These are phyloP conservation scores for Parnassius glacialis DNA, from an alignment of 2,888 invertebrate genomes.

Conservation along the genomic window DNA sequence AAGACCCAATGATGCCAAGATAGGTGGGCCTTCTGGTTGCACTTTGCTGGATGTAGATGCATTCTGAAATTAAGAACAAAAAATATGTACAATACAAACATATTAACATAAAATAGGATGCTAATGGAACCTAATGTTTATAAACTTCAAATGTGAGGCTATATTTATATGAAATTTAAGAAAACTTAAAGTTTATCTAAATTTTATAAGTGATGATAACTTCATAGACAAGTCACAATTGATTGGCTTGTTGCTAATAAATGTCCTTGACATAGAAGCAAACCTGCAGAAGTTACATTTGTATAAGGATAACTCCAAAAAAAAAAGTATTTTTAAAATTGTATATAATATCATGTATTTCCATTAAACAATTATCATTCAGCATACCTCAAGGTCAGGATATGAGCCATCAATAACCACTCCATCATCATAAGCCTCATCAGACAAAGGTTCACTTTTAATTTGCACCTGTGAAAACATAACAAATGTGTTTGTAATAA, in stretches of 20 bases:
- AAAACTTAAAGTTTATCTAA: no score
- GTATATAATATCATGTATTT: no score
- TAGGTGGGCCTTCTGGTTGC: constrained; percentile 76
- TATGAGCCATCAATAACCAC: constrained; percentile 76
- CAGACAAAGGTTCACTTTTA: constrained; percentile 80
- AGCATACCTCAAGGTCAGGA: constrained; percentile 69
- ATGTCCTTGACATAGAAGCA: constrained; percentile 62
- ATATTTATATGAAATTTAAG: background rate
- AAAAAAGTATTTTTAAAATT: no score
- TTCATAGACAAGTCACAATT: background rate
- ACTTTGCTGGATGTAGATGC: constrained; percentile 53
- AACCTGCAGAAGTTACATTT: constrained; percentile 19
- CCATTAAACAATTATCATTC: constrained; percentile 31
- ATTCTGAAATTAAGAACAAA: constrained; percentile 49
- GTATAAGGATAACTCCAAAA: background rate
- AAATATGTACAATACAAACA: background rate
- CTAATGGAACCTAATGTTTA: no score
- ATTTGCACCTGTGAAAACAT: constrained; percentile 77
- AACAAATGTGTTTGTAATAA: constrained; percentile 41
- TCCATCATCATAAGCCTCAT: constrained; percentile 78
- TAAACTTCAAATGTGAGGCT: no score
- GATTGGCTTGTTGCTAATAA: constrained; percentile 35
- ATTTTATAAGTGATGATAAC: background rate
- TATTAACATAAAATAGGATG: background rate
- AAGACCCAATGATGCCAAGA: constrained; percentile 76